phyloP scores from a whole-genome alignment of 2,888 invertebrate species.

The Chloroclysta siterata region DNA sequence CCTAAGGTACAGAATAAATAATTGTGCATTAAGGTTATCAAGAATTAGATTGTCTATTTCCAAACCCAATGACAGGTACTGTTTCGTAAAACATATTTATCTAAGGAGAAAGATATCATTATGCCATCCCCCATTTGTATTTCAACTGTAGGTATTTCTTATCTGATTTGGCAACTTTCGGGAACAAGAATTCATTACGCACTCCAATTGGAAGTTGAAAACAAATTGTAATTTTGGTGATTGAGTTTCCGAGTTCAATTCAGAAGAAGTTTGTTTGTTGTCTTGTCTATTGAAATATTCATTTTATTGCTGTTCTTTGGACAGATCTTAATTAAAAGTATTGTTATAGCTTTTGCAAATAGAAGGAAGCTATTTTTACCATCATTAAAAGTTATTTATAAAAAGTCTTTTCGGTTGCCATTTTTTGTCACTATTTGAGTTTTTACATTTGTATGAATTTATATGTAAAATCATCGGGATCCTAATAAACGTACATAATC shows the following conservation, averaged over 20 bases:
- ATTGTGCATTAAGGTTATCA: too few species aligned
- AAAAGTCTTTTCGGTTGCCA: too few species aligned
- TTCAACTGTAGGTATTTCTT: slow-evolving; percentile 32
- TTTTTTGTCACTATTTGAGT: too few species aligned
- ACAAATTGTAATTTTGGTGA: slow-evolving; percentile 73
- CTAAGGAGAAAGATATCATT: background rate
- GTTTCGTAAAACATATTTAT: background rate
- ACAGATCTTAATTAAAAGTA: slow-evolving; percentile 31
- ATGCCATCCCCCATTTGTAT: slow-evolving; percentile 15
- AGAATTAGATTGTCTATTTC: too few species aligned
- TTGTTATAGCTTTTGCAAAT: background rate
- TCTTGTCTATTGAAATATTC: slow-evolving; percentile 30
- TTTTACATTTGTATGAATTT: too few species aligned
- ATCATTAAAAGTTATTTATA: too few species aligned
- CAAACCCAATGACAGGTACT: too few species aligned
- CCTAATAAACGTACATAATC: too few species aligned
- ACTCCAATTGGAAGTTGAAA: slow-evolving; percentile 58
- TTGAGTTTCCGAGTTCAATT: slow-evolving; percentile 73
- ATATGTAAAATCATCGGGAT: too few species aligned
- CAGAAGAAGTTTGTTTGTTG: slow-evolving; percentile 47
- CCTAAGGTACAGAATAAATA: too few species aligned
- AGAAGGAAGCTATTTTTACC: background rate
- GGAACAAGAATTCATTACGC: slow-evolving; percentile 58
- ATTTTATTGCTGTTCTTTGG: slow-evolving; percentile 29
- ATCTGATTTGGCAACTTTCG: slow-evolving; percentile 43